Conservation (phyloP, 2,888 invertebrate genomes). For the Plagodis pulveraria region DNA sequence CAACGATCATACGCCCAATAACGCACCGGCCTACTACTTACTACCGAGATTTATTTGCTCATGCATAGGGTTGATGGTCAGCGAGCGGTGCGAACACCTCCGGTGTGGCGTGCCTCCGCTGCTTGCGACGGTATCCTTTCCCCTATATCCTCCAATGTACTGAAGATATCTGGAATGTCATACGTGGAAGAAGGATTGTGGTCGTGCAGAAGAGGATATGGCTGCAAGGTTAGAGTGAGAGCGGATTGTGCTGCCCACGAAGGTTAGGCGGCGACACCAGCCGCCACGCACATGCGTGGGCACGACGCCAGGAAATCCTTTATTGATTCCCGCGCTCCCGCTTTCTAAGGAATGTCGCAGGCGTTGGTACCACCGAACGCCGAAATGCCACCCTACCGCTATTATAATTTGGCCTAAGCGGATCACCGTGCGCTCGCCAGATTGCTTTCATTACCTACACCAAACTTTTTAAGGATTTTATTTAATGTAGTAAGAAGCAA, state of each 20-base stretch:
- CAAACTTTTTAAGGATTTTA: slow-evolving; percentile 48
- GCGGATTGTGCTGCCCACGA: slow-evolving; percentile 23
- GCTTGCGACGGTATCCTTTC: slow-evolving; percentile 4
- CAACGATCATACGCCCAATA: slow-evolving; percentile 83
- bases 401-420: slow-evolving; percentile 71
- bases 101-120: slow-evolving; percentile 12
- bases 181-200: slow-evolving; percentile 9
- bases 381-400: slow-evolving; percentile 67
- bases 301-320: slow-evolving; percentile 84
- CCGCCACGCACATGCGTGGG: slow-evolving; percentile 84
- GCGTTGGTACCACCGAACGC: slow-evolving; percentile 78
- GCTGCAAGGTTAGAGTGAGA: slow-evolving; percentile 1
- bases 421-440: slow-evolving; percentile 61
- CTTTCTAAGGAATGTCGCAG: slow-evolving; percentile 81
- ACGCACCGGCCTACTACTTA: slow-evolving; percentile 76
- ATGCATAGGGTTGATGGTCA: slow-evolving; percentile 70
- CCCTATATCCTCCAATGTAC: background rate
- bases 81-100: slow-evolving; percentile 52
- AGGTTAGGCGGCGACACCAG: slow-evolving; percentile 46
- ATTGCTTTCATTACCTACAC: slow-evolving; percentile 59
- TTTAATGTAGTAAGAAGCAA: slow-evolving; percentile 38
- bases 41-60: slow-evolving; percentile 79
- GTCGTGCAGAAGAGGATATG: slow-evolving; percentile 19
- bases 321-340: slow-evolving; percentile 84
- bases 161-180: slow-evolving; percentile 1